Evolutionary conservation across 2,113 vertebrate species (phyloP).

Genomic region (Pelusios castaneus): DNA sequence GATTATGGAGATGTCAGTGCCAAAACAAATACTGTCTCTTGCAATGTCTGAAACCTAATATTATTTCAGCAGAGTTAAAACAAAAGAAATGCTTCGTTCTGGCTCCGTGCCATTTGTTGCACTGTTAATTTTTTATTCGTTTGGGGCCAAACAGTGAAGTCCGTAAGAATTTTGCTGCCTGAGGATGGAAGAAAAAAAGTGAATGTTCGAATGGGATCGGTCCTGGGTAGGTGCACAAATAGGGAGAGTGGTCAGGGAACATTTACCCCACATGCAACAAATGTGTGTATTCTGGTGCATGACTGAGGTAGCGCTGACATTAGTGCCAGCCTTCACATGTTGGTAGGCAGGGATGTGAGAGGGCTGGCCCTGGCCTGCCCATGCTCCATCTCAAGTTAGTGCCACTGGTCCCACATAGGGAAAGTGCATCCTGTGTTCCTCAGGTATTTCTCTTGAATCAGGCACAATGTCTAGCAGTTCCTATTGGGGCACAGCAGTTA

Average conservation of each 20-base stretch:
- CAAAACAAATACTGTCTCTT: conserved; percentile 59
- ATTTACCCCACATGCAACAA: rapidly evolving
- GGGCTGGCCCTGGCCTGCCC: background rate
- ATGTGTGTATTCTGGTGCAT: background rate
- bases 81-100: conserved; percentile 31
- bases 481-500: background rate
- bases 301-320: background rate
- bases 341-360: background rate
- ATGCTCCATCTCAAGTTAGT: background rate
- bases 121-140: background rate
- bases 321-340: background rate
- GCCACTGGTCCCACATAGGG: background rate
- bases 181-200: background rate
- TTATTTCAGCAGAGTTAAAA: conserved; percentile 49
- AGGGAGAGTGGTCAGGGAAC: background rate
- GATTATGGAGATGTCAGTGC: conserved; percentile 50
- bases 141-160: background rate
- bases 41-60: conserved; percentile 40
- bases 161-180: background rate
- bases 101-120: conserved; percentile 10
- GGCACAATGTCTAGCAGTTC: background rate
- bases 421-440: rapidly evolving
- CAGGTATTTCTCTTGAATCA: background rate
- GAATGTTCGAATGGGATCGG: conserved; percentile 8
- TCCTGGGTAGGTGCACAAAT: background rate